Evolutionary conservation across 2,888 invertebrate species (phyloP), one percentile per base, ranked within the genome.

Genomic region (Spisula subtruncata): DNA sequence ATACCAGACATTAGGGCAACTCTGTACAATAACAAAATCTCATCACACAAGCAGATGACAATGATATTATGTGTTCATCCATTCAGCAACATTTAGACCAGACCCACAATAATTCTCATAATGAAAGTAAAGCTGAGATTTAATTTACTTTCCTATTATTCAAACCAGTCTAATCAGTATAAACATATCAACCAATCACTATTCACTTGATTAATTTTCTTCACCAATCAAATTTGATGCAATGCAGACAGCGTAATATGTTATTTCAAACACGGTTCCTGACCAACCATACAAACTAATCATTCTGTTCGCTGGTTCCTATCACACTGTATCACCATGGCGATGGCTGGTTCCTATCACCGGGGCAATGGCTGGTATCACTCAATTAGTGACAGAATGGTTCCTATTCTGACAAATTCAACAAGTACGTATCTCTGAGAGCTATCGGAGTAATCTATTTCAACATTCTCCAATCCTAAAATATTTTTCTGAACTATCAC

Each of bases 51-150:
- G 6, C 6, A 71, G 32, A 71, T 71, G 71, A 71, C 71, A 32
- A 32, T 71, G 16, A 32, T 16, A 16, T 71, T 71, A 29, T 16
- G 60, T 60, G 60, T 71, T 32, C n/a, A 29, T n/a, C 16, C 6
- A 75, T 75, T 32, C 35, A 18, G 16, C 35, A 25, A 75, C 35
- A 75, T 75, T 75, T 75, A 75, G 75, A 75, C 75, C 75, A 35
- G 29, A 32, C 60, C 32, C 75, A 32, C 32, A 75, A 35, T 75
- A 32, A 75, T 60, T 18, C 32, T 75, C 35, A 32, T 25, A 32
- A 35, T 75, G 32, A 32, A 75, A 75, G 32, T 18, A 10, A 35
- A 75, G 75, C 35, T 2, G 14, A 35, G 75, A 75, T 75, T 75
- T 32, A 18, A 18, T 35, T 75, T 75, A 66, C 60, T 25, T 25